Conservation (phyloP, 2,888 invertebrate genomes). For the Cyrtodaria siliqua region DNA sequence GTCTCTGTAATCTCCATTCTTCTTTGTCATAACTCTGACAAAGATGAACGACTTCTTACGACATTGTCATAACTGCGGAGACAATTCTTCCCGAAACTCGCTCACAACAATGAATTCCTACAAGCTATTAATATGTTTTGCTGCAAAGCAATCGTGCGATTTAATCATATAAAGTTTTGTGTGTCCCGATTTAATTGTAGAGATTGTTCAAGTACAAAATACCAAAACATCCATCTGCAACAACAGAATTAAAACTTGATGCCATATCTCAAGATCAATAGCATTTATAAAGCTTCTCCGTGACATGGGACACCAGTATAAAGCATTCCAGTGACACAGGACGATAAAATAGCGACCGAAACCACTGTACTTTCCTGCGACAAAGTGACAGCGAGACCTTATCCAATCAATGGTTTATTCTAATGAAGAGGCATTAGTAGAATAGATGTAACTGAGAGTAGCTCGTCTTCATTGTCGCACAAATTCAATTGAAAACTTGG, state of each 20-base stretch:
- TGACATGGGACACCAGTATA: background rate
- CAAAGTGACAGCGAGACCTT: slow-evolving; percentile 10
- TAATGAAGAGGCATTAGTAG: no score
- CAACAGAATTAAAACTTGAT: slow-evolving; percentile 57
- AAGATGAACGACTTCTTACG: slow-evolving; percentile 61
- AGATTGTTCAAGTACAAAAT: slow-evolving; percentile 53
- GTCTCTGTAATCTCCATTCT: slow-evolving; percentile 22
- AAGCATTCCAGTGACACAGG: slow-evolving; percentile 49
- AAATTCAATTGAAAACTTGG: slow-evolving; percentile 57
- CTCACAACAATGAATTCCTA: slow-evolving; percentile 51
- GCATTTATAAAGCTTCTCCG: background rate
- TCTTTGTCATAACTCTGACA: slow-evolving; percentile 61
- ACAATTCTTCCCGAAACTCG: slow-evolving; percentile 54
- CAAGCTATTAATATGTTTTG: slow-evolving; percentile 25
- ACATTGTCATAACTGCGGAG: slow-evolving; percentile 64
- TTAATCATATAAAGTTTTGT: slow-evolving; percentile 63
- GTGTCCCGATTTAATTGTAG: slow-evolving; percentile 64
- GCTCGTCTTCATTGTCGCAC: slow-evolving; percentile 47
- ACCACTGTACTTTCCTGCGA: slow-evolving; percentile 10
- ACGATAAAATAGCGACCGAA: slow-evolving; percentile 37
- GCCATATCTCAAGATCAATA: slow-evolving; percentile 44
- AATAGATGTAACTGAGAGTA: slow-evolving; percentile 5
- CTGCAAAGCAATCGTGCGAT: slow-evolving; percentile 35
- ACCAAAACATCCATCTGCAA: slow-evolving; percentile 47
- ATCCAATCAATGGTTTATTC: slow-evolving; percentile 9